phyloP scores from a whole-genome alignment of 2,888 invertebrate species.

The Plagodis dolabraria region DNA sequence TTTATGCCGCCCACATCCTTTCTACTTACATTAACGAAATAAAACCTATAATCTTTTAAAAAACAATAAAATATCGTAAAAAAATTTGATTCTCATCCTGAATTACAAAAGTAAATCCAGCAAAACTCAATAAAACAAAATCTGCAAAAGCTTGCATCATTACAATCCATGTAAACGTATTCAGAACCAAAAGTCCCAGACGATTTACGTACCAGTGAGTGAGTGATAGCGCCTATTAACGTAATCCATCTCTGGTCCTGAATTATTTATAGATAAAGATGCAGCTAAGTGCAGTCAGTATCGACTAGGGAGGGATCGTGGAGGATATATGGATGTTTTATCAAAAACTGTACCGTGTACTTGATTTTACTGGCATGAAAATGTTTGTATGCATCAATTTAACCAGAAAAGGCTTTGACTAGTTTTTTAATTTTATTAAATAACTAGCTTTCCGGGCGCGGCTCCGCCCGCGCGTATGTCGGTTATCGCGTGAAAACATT shows the following conservation, averaged over 20 bases:
- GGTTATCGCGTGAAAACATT: too few relatives aligned
- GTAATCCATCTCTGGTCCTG: constrained; percentile 63
- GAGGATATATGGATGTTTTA: constrained; percentile 20
- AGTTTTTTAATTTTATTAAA: too few relatives aligned
- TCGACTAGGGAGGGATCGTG: constrained; percentile 22
- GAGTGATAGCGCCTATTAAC: constrained; percentile 71
- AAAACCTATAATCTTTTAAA: too few relatives aligned
- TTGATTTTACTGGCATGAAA: too few relatives aligned
- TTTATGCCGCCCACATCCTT: neutral
- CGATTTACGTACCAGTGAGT: constrained; percentile 69
- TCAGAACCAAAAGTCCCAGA: constrained; percentile 66
- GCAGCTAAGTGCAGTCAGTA: constrained; percentile 58
- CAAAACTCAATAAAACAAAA: constrained; percentile 1
- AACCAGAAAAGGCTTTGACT: too few relatives aligned
- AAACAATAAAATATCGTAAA: too few relatives aligned
- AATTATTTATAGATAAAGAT: constrained; percentile 72
- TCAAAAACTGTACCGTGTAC: neutral
- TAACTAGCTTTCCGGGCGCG: too few relatives aligned
- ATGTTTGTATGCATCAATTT: too few relatives aligned
- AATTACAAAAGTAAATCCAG: neutral
- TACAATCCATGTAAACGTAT: constrained; percentile 15
- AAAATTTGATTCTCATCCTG: too few relatives aligned
- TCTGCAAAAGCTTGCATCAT: constrained; percentile 3
- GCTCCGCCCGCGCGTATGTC: too few relatives aligned
- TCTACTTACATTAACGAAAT: neutral